These are phyloP conservation scores for Strix aluco DNA, from an alignment of 2,113 vertebrate genomes.

Conservation along the genomic window DNA sequence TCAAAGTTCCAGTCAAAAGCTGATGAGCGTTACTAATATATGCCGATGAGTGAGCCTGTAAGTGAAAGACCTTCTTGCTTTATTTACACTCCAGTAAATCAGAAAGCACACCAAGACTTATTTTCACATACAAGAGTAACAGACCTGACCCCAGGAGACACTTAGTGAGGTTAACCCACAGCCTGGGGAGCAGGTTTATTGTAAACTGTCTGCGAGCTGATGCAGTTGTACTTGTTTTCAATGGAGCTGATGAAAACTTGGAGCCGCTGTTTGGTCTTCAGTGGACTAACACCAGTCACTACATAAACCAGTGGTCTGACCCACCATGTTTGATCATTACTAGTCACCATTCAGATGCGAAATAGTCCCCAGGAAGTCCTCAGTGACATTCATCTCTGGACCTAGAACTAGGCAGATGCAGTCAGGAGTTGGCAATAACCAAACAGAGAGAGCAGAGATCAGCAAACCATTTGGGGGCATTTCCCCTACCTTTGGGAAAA, in stretches of 20 bases:
- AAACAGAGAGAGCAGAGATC: background rate
- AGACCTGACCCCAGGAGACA: background rate
- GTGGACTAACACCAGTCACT: background rate
- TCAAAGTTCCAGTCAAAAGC: conserved; percentile 47
- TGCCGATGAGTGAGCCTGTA: background rate
- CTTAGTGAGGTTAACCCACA: background rate
- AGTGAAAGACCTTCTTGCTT: background rate
- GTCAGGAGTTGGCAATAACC: background rate
- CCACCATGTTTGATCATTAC: background rate
- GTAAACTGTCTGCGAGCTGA: background rate
- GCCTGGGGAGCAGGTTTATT: background rate
- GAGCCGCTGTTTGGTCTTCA: background rate
- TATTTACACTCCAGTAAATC: conserved; percentile 32
- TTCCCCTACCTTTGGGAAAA: background rate
- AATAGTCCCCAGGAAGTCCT: background rate
- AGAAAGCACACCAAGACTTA: conserved; percentile 17
- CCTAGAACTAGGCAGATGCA: background rate
- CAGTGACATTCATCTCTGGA: background rate
- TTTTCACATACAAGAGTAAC: background rate
- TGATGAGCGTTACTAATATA: conserved; percentile 60
- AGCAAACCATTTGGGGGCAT: background rate
- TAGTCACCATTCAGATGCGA: background rate
- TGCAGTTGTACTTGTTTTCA: background rate
- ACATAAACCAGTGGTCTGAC: background rate
- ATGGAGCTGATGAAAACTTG: background rate